Conservation (phyloP, 1,140 invertebrate genomes). For the Pogonognathellus flavescens region DNA sequence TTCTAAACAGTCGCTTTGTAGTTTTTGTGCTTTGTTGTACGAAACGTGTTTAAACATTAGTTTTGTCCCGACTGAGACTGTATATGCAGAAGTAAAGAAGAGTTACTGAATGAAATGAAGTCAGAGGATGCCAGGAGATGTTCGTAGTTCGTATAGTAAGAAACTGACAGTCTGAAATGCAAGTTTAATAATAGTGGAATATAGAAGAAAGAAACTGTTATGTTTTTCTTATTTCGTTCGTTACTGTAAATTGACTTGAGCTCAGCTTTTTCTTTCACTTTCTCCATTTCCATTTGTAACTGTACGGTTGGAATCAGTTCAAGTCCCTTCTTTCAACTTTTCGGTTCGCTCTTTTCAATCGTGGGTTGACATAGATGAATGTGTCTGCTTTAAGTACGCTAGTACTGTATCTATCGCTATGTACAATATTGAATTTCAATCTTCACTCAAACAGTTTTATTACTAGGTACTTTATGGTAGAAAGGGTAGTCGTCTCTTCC, state of each 20-base stretch:
- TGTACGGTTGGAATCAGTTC: background rate
- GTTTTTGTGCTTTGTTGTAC: no score
- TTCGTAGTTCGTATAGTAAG: no score
- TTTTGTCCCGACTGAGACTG: no score
- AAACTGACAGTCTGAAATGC: background rate
- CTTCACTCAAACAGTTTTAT: background rate
- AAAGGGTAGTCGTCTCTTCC: no score
- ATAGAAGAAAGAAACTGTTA: background rate
- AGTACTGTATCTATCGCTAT: no score
- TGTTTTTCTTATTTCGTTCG: background rate
- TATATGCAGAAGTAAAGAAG: no score
- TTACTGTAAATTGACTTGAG: conserved; percentile 17
- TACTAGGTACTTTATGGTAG: background rate
- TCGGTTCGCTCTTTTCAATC: background rate
- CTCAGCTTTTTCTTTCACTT: background rate
- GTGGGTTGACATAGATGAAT: background rate
- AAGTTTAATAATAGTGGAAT: background rate
- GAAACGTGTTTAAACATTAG: no score
- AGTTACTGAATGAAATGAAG: no score
- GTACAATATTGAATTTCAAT: background rate
- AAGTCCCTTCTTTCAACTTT: background rate
- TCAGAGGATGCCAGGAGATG: no score
- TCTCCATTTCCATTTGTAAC: background rate
- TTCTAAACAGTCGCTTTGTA: no score
- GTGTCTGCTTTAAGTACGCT: background rate